Evolutionary conservation across 2,113 vertebrate species (phyloP), one percentile per base, ranked within the genome.

Genomic region (Myrmecophaga tridactyla): DNA sequence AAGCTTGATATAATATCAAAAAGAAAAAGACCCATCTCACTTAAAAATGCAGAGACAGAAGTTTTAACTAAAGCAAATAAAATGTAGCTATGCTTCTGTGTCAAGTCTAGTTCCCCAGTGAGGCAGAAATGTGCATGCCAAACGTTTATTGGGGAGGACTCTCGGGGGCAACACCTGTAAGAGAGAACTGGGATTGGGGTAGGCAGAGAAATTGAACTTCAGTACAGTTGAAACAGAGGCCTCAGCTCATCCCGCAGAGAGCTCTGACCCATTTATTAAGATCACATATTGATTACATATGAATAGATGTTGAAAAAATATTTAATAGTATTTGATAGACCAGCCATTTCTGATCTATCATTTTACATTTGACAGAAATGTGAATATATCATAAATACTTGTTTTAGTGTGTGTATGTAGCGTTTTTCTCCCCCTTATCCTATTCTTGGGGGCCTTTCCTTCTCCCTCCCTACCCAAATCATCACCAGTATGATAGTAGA

Each of bases 51-150:
- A 88, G 76, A 81, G 39, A 56, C 29, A 76, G 82, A 48, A 39
- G 56, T 36, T 70, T 53, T 60, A 86, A 60, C 53, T 91, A 56
- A 91, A 94, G 65, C 63, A 89, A 80, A 89, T 82, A 78, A 93
- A 95, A 46, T 27, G 21, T 27, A 84, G 11, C 21, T 72, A 31
- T 87, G 43, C 29, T 78, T 95, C 86, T 70, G 83, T 70, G 21
- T 73, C 58, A 85, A 67, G 4, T 81, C 14, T 27, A n/a, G 23
- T 15, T 85, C 67, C 20, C 27, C 34, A 6, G 9, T 65, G 27
- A 84, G 7, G 20, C 15, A 53, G 56, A 86, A 76, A 53, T 25
- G 58, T 1, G 23, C 46, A 48, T 0, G 23, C 17, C 43, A 36
- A 18, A 39, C 6, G 0, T 60, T 80, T 81, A 72, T 4, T 27